Evolutionary conservation across 2,797 vertebrate species (phyloP), one percentile per base, ranked within the genome.

Genomic region (Oceanodroma leucorhoa): DNA sequence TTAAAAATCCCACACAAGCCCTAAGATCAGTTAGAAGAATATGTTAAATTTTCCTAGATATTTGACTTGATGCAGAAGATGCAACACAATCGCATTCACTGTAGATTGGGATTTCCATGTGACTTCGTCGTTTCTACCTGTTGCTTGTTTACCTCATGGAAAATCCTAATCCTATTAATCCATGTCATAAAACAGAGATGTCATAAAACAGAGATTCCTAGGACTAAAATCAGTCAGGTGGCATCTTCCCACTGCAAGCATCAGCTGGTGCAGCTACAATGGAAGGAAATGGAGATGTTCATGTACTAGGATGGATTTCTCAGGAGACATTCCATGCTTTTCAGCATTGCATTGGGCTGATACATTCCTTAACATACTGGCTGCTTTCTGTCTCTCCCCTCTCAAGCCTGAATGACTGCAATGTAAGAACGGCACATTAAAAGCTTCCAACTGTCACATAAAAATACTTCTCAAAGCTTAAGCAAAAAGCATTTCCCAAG

Each of bases 391-490:
- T 34, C 45, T 53, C 19, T 26, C 19, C 19, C 38, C 29, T 86
- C 41, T 61, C 67, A 83, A 69, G 38, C 55, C 34, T 20, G 11
- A 65, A 40, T 20, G 30, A 89, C 51, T 55, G 45, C 29, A 61
- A n/a, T 3, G 1, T 20, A 69, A 72, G 41, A 83, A 60, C 0
- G 0, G 6, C 50, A 36, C 6, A 69, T 38, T 43, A 69, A 90
- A 81, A 91, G 26, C 23, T 80, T 86, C 60, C 54, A 72, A 61
- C 13, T 29, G 17, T 22, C 58, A 72, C 45, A 23, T 27, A 65
- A 73, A 90, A 85, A 40, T 29, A 54, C 11, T 83, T 73, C 69
- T 10, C 48, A 70, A 83, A 89, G 41, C 26, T 94, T 51, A 92
- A 61, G 27, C 41, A 88, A 80, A 77, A 65, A n/a, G 15, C 1